Evolutionary conservation across 1,140 invertebrate genomes (phyloP), one percentile per base, ranked within the genome.

Genomic region (Zaprionus gabonicus): DNA sequence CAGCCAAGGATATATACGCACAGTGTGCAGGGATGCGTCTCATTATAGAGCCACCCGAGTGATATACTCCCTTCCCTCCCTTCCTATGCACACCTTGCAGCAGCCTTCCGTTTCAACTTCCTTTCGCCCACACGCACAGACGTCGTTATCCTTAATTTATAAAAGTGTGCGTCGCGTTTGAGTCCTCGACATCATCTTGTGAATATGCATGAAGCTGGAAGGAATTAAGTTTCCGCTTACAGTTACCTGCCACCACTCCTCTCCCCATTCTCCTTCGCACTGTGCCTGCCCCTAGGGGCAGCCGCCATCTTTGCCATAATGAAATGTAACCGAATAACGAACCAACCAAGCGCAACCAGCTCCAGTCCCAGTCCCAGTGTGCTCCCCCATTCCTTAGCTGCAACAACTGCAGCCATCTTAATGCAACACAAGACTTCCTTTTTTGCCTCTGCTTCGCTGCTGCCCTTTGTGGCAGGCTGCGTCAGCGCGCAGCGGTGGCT

Each of bases 291-390:
- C 28, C 5, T 20, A 34, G 20, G 38, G 58, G 20, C 15, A 53
- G 58, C 38, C 51, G 5, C 44, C 49, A 62, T 23, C 34, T 62
- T 38, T 74, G 62, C 60, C 80, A 81, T 80, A 87, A 87, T 87
- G 74, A 87, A 87, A 88, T 90, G 85, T 88, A 88, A 88, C 85
- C 84, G 78, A 81, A 90, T 88, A 90, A 88, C 78, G 85, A 88
- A 84, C 81, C 85, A 90, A 88, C 84, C 85, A 88, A 88, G 75
- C 81, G 65, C 70, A 76, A 67, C 56, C 62, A 68, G 46, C 49
- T 10, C 13, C 53, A 36, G 3, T 20, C 10, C 46, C 28, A 63
- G 17, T 36, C 41, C 17, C 31, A 41, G 23, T 46, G 15, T 12
- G 9, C 13, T 31, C 57, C 15, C 10, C 36, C 17, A 46, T 23